These are phyloP conservation scores for Xiphydria camelus DNA, from an alignment of 2,888 invertebrate genomes.

Conservation along the genomic window DNA sequence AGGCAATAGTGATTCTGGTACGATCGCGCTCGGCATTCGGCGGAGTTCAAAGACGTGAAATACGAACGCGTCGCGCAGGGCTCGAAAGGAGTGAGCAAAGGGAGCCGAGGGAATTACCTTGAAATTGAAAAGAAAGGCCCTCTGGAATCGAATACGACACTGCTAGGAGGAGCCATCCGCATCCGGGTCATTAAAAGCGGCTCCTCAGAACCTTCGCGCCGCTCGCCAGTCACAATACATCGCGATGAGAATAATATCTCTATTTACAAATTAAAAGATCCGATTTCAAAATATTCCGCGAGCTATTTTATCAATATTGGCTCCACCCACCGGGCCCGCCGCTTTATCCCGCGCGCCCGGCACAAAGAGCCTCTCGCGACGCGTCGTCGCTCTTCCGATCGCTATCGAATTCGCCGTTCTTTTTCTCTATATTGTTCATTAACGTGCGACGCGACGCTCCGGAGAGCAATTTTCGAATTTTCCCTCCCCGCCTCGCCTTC, in stretches of 20 bases:
- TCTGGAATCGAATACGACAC: conserved; percentile 44
- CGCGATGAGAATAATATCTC: conserved; percentile 44
- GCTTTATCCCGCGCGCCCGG: not conserved
- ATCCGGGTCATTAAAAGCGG: conserved; percentile 52
- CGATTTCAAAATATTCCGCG: conserved; percentile 50
- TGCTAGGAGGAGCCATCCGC: conserved; percentile 40
- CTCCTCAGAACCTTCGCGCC: conserved; percentile 35
- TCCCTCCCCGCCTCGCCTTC: too few relatives aligned
- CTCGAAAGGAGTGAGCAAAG: conserved; percentile 1
- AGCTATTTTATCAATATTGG: conserved; percentile 48
- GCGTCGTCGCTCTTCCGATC: not conserved
- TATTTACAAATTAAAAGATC: conserved; percentile 52
- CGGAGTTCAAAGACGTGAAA: conserved; percentile 1
- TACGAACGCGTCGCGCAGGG: not conserved
- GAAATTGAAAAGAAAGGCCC: conserved; percentile 28
- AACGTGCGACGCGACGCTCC: too few relatives aligned
- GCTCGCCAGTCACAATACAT: too few relatives aligned
- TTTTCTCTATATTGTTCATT: too few relatives aligned
- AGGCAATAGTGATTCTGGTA: too few relatives aligned
- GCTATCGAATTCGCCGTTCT: too few relatives aligned
- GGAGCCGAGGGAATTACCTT: conserved; percentile 38
- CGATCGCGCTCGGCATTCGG: not conserved
- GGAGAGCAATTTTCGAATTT: too few relatives aligned
- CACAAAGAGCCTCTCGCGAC: conserved; percentile 1
- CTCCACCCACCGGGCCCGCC: conserved; percentile 18